Evolutionary conservation across 2,888 invertebrate species (phyloP), one percentile per base, ranked within the genome.

Genomic region (Drosophila macrospina): DNA sequence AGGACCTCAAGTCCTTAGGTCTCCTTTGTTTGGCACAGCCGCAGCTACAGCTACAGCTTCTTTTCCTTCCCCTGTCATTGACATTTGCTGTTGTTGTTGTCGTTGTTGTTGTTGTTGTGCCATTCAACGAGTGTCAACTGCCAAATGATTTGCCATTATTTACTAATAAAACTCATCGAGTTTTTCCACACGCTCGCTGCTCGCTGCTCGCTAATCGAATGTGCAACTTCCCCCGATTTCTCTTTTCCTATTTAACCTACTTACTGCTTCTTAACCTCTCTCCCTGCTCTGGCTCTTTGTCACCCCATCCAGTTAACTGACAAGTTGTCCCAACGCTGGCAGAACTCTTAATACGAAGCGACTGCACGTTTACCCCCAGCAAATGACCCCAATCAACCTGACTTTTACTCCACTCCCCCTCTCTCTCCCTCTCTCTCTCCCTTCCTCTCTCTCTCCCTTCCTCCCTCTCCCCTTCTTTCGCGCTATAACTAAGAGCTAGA

Each of bases 81-180:
- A n/a, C n/a, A n/a, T n/a, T n/a, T n/a, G n/a, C n/a, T n/a, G n/a
- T n/a, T n/a, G n/a, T n/a, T n/a, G n/a, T n/a, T n/a, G n/a, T n/a
- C n/a, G n/a, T n/a, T n/a, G n/a, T n/a, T 20, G 10, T 16, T 10
- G 5, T 15, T 7, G 26, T 15, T 11, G 41, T 8, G 10, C 20
- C 61, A 61, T 42, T 78, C 88, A 71, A 77, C 85, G 82, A 84
- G 89, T 89, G 90, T 91, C 90, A 91, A 90, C 86, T 84, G 87
- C 69, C 90, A 91, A 91, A 91, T 90, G 91, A 91, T 90, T 88
- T 72, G 79, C 91, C 90, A 91, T 91, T 91, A 91, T 90, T 91
- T 87, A 89, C 88, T 89, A 90, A 91, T 91, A 91, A 90, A 90
- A 90, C 90, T 89, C 83, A 89, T 88, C 87, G 85, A 86, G 76